A percentile compares a stretch with the other conserved stretches of the same genome.
phyloP scores from a whole-genome alignment of 1,140 invertebrate species.

The Pogonomyrmex barbatus region DNA sequence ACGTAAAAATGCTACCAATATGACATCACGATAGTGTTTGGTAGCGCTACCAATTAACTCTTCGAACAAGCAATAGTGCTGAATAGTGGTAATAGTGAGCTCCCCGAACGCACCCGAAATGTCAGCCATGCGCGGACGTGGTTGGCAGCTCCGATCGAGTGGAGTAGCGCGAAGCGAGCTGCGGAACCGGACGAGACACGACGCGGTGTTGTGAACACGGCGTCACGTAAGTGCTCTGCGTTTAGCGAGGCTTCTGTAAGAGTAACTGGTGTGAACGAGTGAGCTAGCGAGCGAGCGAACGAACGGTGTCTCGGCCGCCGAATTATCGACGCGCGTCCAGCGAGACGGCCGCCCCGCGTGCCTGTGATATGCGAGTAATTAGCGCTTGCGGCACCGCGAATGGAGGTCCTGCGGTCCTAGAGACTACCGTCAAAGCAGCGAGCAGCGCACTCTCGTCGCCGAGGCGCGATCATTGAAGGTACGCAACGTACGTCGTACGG shows the following conservation, averaged over 20 bases:
- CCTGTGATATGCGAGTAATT: constrained; percentile 58
- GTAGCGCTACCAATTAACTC: too few relatives aligned
- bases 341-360: neutral
- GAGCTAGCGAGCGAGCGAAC: neutral
- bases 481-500: neutral
- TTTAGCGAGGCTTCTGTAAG: neutral
- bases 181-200: neutral
- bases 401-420: constrained; percentile 31
- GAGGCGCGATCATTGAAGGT: constrained; percentile 47
- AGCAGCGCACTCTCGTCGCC: neutral
- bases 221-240: neutral
- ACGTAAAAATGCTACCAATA: too few relatives aligned
- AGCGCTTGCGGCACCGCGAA: neutral
- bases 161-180: constrained; percentile 49
- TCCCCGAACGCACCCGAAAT: too few relatives aligned
- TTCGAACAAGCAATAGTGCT: too few relatives aligned
- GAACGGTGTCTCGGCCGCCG: neutral
- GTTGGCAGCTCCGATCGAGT: constrained; percentile 23
- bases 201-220: neutral
- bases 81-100: too few relatives aligned
- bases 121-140: neutral
- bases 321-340: neutral
- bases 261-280: too few relatives aligned
- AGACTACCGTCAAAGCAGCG: constrained; percentile 22
- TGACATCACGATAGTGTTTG: too few relatives aligned